These are phyloP conservation scores for Glareola pratincola DNA, from an alignment of 2,113 vertebrate genomes.

Conservation along the genomic window DNA sequence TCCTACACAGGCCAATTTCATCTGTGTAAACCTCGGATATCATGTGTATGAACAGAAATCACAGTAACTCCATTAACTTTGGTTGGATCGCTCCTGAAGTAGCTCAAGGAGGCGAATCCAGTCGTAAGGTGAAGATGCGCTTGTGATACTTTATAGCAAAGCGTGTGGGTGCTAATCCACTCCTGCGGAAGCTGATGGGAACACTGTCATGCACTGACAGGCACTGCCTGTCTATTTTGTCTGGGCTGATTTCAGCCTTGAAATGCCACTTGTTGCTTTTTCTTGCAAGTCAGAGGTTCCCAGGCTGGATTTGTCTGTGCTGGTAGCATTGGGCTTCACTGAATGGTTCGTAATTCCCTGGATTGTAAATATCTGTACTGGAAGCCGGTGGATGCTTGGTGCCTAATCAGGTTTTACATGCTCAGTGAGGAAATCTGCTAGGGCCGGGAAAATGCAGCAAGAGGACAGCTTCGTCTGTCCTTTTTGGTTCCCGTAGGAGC, in stretches of 20 bases:
- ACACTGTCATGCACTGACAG: accelerated
- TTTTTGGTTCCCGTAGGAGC: not conserved
- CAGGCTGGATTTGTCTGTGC: not conserved
- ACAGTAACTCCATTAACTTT: not conserved
- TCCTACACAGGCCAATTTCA: not conserved
- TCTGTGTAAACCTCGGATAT: accelerated
- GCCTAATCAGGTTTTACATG: not conserved
- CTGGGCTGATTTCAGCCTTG: not conserved
- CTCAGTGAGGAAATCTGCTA: not conserved
- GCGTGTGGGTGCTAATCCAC: not conserved
- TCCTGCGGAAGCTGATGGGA: not conserved
- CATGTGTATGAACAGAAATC: accelerated
- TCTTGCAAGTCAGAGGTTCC: not conserved
- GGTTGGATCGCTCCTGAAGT: not conserved
- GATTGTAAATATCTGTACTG: not conserved
- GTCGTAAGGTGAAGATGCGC: not conserved
- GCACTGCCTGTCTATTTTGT: not conserved
- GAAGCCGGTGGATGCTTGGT: not conserved
- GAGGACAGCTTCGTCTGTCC: not conserved
- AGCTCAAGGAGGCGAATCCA: not conserved
- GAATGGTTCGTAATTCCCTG: not conserved
- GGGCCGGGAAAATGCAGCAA: not conserved
- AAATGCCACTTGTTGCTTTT: not conserved
- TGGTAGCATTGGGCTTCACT: not conserved
- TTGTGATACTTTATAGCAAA: not conserved